Evolutionary conservation across 2,888 invertebrate species (phyloP).

Genomic region (Tenthredo scrophulariae): DNA sequence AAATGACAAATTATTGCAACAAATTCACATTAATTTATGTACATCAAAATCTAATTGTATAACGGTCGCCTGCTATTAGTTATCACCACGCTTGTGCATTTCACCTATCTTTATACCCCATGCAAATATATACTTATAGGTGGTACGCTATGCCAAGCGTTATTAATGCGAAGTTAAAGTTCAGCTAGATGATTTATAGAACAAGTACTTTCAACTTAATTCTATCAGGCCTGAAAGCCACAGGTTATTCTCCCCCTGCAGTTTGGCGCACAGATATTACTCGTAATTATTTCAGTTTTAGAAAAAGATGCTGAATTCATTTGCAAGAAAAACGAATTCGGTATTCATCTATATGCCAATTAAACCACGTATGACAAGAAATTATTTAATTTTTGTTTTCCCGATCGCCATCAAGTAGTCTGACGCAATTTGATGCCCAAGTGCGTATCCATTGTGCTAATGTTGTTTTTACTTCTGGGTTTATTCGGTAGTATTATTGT

Average conservation of each 20-base stretch:
- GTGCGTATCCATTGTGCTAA: neutral
- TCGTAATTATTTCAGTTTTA: neutral
- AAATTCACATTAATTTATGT: slow-evolving; percentile 29
- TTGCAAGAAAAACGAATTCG: neutral
- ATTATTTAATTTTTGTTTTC: neutral
- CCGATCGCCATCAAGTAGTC: neutral
- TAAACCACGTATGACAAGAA: neutral
- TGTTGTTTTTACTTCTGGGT: neutral
- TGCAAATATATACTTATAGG: neutral
- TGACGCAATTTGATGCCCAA: neutral
- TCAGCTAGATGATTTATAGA: slow-evolving; percentile 1
- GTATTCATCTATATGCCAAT: neutral
- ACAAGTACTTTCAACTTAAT: slow-evolving; percentile 14
- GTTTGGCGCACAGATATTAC: neutral
- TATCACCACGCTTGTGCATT: slow-evolving; percentile 6
- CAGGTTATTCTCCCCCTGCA: neutral
- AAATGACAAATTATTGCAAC: slow-evolving; percentile 15
- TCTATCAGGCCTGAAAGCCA: neutral
- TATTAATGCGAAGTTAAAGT: slow-evolving; percentile 24
- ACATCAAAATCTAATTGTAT: neutral
- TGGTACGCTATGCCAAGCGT: neutral
- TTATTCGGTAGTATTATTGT: neutral
- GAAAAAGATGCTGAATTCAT: neutral
- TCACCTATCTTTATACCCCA: neutral
- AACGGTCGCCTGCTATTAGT: slow-evolving; percentile 32